Base-by-base conservation (phyloP, 2,113 vertebrate species). In the Tupaia chinensis region DNA sequence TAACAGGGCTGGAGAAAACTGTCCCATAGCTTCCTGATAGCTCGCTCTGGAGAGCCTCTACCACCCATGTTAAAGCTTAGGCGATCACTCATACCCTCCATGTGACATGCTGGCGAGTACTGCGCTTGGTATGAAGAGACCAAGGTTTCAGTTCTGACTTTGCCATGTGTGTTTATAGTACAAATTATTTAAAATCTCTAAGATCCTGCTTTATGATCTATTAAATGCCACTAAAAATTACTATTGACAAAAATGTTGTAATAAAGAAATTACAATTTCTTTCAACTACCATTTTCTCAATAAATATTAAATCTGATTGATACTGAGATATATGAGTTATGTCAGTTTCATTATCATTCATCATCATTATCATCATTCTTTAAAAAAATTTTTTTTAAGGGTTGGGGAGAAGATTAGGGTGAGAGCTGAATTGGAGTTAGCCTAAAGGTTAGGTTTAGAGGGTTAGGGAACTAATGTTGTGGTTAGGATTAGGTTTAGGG, bases 191-290 rank as follows among this genome's bases (percentile, higher is more conserved):
- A 69, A 56, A 20, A 76, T 9, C 58, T 66, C 22, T 81, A 80
- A 63, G 56, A 19, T 69, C 68, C 15, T 77, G 56, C 65, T 56
- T 81, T 32, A 84, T 63, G 34, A 22, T 54, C 65, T 88, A 53
- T 32, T 56, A 78, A 79, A 72, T 23, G 61, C 22, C 22, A 73
- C 68, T 61, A 82, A 87, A 94, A 84, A 80, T 63, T 54, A 15
- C 53, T 70, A 20, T 16, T 9, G 3, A 22, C 4, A 87, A 44
- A 58, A 23, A 44, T 32, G 23, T 17, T 86, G 34, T 56, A 78
- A 73, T 73, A 87, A 95, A 79, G 32, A n/a, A 90, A 91, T 74
- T 16, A 68, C 63, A 79, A 96, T 80, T 91, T 8, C 25, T 88
- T 77, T 56, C 22, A 76, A 58, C 88, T 53, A 89, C 7, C n/a